Base-by-base conservation (phyloP, 2,888 invertebrate species). In the Pycnomerus fuliginosus region DNA sequence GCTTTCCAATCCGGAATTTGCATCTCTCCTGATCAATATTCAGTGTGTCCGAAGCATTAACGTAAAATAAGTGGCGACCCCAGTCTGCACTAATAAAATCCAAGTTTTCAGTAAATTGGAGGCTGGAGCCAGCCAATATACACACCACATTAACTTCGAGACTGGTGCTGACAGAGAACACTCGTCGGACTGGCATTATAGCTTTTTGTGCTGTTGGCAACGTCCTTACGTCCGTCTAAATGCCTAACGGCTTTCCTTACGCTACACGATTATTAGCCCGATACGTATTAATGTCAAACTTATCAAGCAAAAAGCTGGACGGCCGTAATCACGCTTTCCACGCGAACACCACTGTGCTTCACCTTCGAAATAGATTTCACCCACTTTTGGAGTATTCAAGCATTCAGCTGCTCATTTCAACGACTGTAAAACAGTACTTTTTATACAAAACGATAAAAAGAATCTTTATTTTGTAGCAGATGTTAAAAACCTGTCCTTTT, bases 41-140 rank as follows among this genome's bases (percentile, higher is more conserved):
- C 46, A 54, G 50, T 50, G 50, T 53, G 52, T 53, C 41, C 48
- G 42, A 27, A 34, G 47, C 48, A 56, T 53, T 55, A 54, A 44
- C 48, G 29, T 44, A 35, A 41, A 50, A 48, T 52, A 53, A 52
- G 55, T 50, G 34, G 30, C 36, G 41, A 23, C 28, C 7, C 11
- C 10, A 27, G 41, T 39, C 43, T n/a, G 45, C 51, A 53, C 57
- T 57, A 58, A 60, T 60, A 60, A 61, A 64, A 64, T 64, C 61
- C 53, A 49, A 54, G 58, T 60, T 62, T 62, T 59, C 60, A 52
- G 52, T 62, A 60, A 61, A 61, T 62, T 61, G 61, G 57, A 56
- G 52, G 29, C 50, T 38, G 44, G 33, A 43, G 36, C 27, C 16
- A 30, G 44, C 33, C 44, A 37, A 52, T 50, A 57, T 55, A 53